Evolutionary conservation across 2,888 invertebrate species (phyloP), one percentile per base, ranked within the genome.

Genomic region (Nomada lathburiana): DNA sequence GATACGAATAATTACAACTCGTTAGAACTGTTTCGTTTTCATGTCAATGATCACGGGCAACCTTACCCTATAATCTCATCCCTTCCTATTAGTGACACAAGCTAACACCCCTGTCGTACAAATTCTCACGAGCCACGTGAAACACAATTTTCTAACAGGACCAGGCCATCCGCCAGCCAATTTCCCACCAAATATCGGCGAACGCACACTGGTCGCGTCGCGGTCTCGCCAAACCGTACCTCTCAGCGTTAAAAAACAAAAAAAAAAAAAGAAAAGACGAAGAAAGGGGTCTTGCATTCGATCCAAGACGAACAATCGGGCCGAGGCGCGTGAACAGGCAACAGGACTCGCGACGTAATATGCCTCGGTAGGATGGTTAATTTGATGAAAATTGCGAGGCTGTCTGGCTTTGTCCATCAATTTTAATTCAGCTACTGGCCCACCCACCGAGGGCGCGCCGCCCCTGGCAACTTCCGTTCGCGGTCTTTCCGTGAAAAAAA

Each of bases 1-100:
- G 87, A 84, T 86, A 86, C 86, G 90, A 91, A 91, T 91, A 92
- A 91, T 92, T 90, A 89, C 89, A 90, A 88, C 84, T 86, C 86
- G 87, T 81, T 89, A 82, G 84, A 82, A 72, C 62, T 64, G 20
- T 42, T 42, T 23, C 57, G 59, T 67, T 52, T 60, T 57, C 2
- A 9, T 10, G n/a, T 2, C 7, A 4, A 5, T 11, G 53, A 53
- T 26, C 7, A 2, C 26, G 9, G 26, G 7, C 2, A 7, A 13
- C 9, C 13, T 1, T 9, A 9, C 13, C 11, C 1, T n/a, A 36
- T 36, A 7, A 36, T 7, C 36, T 36, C 36, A 0, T 36, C 36
- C 36, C 36, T 7, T 7, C 36, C 7, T 36, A 36, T 9, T 7
- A 36, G 36, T 7, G 36, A 36, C 36, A 36, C 36, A 36, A 9